A percentile compares a stretch with the other conserved stretches of the same genome.
phyloP scores from a whole-genome alignment of 1,140 invertebrate genomes.

The Planococcus citri region DNA sequence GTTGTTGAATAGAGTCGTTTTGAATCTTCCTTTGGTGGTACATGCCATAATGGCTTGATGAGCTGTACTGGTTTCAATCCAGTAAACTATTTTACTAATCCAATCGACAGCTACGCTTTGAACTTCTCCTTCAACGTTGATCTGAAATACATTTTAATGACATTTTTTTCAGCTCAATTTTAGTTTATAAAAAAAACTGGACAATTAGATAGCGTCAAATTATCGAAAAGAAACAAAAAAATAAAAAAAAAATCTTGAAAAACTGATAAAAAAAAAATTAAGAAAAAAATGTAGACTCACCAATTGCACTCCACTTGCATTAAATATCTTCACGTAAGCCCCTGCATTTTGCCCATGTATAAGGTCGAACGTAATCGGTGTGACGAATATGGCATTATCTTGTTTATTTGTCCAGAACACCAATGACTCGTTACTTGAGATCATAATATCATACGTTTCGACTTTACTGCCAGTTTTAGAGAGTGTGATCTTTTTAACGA shows the following conservation, averaged over 20 bases:
- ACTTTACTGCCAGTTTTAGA: slow-evolving; percentile 23
- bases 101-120: slow-evolving; percentile 68
- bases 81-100: slow-evolving; percentile 56
- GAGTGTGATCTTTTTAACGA: slow-evolving; percentile 21
- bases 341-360: neutral
- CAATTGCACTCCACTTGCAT: neutral
- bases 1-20: slow-evolving; percentile 43
- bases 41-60: slow-evolving; percentile 44
- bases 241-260: no score
- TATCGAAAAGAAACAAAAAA: no score
- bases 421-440: slow-evolving; percentile 4
- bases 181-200: no score
- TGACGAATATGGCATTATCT: neutral
- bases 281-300: neutral
- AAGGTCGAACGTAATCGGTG: neutral
- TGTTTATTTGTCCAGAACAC: slow-evolving; percentile 23
- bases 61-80: slow-evolving; percentile 47
- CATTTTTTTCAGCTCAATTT: no score
- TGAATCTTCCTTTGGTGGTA: slow-evolving; percentile 43
- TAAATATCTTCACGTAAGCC: neutral
- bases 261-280: no score
- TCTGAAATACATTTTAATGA: neutral
- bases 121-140: slow-evolving; percentile 37
- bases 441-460: slow-evolving; percentile 23
- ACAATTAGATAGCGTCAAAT: no score